Percentiles rank a stretch among this genome's conserved stretches.
These are phyloP conservation scores for Pyrocephalus nanus DNA, from an alignment of 2,797 vertebrate genomes.

Conservation along the genomic window DNA sequence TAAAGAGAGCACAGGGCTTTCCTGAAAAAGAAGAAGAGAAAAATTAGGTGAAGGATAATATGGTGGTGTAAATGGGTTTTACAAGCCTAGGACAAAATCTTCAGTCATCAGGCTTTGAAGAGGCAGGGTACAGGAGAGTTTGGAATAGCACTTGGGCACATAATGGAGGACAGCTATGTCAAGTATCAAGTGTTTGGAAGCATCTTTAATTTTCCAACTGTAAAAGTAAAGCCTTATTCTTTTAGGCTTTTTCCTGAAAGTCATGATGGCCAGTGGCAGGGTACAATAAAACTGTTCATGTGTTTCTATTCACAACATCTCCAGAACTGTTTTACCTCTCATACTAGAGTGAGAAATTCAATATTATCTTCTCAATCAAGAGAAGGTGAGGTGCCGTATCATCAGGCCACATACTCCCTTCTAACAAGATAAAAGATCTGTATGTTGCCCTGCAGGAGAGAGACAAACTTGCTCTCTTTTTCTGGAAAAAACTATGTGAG, in stretches of 20 bases:
- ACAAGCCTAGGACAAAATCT: background rate
- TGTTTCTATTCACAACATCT: background rate
- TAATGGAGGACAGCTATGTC: background rate
- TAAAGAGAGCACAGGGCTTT: background rate
- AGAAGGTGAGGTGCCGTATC: background rate
- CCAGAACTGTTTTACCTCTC: background rate
- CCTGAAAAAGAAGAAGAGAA: background rate
- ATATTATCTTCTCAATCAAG: background rate
- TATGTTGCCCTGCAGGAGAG: background rate
- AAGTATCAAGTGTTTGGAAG: background rate
- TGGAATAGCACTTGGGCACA: background rate
- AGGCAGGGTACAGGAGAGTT: background rate
- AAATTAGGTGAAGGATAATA: background rate
- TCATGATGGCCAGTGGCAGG: background rate
- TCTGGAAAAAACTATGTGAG: background rate
- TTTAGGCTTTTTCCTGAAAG: background rate
- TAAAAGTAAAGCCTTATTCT: background rate
- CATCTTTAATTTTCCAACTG: background rate
- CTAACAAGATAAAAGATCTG: background rate
- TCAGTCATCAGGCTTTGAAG: background rate
- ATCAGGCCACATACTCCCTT: background rate
- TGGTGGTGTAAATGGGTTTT: accelerated
- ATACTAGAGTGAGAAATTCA: background rate
- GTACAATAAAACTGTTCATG: background rate
- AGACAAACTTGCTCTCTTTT: background rate